A percentile compares a stretch with the other conserved stretches of the same genome.
Evolutionary conservation across 1,140 invertebrate species (phyloP).

Genomic region (Plectrocnemia conspersa): DNA sequence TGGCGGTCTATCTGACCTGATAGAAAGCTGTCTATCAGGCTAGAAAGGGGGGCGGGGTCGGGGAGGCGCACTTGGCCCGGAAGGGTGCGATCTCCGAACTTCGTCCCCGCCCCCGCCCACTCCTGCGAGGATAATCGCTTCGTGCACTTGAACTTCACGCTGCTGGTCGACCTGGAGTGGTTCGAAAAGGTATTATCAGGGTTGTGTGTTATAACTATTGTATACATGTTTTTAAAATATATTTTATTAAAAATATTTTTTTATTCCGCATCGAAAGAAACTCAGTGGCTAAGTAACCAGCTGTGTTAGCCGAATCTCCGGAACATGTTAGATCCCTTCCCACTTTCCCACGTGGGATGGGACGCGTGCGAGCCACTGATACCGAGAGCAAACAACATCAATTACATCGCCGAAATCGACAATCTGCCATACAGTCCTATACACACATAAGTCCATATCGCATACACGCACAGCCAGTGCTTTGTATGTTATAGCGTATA

Average conservation of each 20-base stretch:
- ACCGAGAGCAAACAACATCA: conserved; percentile 32
- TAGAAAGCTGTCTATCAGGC: conserved; percentile 26
- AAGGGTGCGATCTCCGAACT: conserved; percentile 25
- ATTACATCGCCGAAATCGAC: conserved; percentile 26
- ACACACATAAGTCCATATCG: background rate
- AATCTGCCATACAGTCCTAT: conserved; percentile 2
- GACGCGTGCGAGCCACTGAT: conserved; percentile 28
- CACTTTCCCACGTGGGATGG: conserved; percentile 1
- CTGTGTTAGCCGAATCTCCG: no score
- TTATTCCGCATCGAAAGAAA: no score
- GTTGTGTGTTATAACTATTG: no score
- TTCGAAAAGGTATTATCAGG: conserved; percentile 61
- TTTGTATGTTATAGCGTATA: background rate
- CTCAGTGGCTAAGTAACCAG: no score
- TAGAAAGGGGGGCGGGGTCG: conserved; percentile 36
- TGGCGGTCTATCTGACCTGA: background rate
- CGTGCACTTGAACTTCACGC: conserved; percentile 57
- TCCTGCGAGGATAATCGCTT: conserved; percentile 59
- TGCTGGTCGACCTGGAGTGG: conserved; percentile 55
- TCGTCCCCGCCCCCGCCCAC: conserved; percentile 20
- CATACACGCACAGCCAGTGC: background rate
- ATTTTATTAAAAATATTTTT: no score
- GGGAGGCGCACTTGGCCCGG: conserved; percentile 49
- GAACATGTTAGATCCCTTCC: no score
- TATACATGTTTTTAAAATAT: no score